A percentile compares a stretch with the other conserved stretches of the same genome.
Conservation (phyloP, 2,888 invertebrate genomes). For the Athalia circularis region DNA sequence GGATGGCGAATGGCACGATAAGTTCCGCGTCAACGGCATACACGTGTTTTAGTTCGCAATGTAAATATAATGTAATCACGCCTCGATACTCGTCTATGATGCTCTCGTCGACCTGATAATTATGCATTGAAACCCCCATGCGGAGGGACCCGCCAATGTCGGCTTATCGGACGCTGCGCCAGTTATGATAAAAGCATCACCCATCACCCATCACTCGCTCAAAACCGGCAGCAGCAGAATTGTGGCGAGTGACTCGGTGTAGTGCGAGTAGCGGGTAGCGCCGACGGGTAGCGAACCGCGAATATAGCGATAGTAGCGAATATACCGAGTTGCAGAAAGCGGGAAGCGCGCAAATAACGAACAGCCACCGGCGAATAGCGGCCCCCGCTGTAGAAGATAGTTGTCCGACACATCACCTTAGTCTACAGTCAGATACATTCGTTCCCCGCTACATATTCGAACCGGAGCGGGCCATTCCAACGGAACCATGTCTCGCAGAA, state of each 20-base stretch:
- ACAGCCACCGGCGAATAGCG: background rate
- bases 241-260: background rate
- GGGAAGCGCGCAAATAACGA: too few relatives aligned
- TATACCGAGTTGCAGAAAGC: background rate
- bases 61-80: too few relatives aligned
- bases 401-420: background rate
- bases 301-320: background rate
- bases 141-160: conserved; percentile 19
- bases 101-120: background rate
- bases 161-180: conserved; percentile 33
- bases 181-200: conserved; percentile 40
- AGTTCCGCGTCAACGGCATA: too few relatives aligned
- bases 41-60: too few relatives aligned
- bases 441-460: background rate
- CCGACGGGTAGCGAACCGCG: background rate
- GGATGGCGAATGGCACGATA: too few relatives aligned
- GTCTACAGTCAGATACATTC: background rate
- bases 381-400: background rate
- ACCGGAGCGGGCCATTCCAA: background rate
- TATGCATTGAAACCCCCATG: conserved; percentile 11
- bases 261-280: conserved; percentile 12
- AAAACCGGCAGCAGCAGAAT: background rate
- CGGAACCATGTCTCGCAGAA: conserved; percentile 11
- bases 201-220: conserved; percentile 18
- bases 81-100: too few relatives aligned